Percentiles rank a stretch among this genome's conserved stretches.
Evolutionary conservation across 2,113 vertebrate genomes (phyloP).

Genomic region (Nothocercus julius): DNA sequence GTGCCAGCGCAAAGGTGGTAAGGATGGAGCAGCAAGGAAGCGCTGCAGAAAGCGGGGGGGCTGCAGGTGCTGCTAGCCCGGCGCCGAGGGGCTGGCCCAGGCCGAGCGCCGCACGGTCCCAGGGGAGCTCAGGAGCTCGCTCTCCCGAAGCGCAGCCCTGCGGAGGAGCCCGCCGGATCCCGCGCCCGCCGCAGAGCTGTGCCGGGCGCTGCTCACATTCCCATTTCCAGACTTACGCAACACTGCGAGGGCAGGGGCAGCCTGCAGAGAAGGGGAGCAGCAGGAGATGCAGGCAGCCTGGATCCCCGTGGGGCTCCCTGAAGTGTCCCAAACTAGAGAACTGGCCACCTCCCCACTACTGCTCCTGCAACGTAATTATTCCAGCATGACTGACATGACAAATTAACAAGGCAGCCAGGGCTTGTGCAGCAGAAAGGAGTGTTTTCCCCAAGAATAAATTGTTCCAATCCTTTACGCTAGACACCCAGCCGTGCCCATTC

Average conservation of each 20-base stretch:
- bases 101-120: background rate
- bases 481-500: conserved; percentile 24
- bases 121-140: background rate
- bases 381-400: conserved; percentile 13
- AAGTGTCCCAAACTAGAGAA: conserved; percentile 29
- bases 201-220: background rate
- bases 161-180: background rate
- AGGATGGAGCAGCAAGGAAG: background rate
- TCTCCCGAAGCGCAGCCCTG: background rate
- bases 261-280: background rate
- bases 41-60: background rate
- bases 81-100: background rate
- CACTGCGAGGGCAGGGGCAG: background rate
- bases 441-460: conserved; percentile 44
- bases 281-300: background rate
- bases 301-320: background rate
- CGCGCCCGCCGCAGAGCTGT: background rate
- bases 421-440: conserved; percentile 23
- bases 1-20: background rate
- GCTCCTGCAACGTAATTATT: conserved; percentile 24
- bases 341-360: background rate
- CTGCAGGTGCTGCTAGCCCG: conserved; percentile 31
- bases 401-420: conserved; percentile 33
- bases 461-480: conserved; percentile 43
- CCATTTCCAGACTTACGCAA: background rate